Percentiles rank a stretch among this genome's conserved stretches.
Evolutionary conservation across 1,140 invertebrate species (phyloP).

Genomic region (Theocolax elegans): DNA sequence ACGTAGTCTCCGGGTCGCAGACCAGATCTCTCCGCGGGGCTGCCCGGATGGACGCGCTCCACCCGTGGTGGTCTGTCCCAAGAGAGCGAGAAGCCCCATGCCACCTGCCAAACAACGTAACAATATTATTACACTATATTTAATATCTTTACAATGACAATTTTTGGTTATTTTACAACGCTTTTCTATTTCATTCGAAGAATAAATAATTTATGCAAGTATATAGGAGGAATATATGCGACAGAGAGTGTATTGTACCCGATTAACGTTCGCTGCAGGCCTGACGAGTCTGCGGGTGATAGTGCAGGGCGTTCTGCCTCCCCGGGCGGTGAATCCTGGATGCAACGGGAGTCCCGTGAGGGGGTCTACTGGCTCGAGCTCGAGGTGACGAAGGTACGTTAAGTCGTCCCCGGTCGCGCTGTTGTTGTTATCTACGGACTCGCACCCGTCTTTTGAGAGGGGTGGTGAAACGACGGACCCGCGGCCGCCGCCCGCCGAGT

Average conservation of each 20-base stretch:
- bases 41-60: constrained; percentile 83
- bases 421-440: constrained; percentile 63
- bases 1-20: constrained; percentile 85
- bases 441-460: constrained; percentile 58
- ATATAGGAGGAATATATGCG: too few relatives aligned
- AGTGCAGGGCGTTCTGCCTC: constrained; percentile 85
- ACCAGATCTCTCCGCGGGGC: constrained; percentile 83
- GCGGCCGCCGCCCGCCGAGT: neutral
- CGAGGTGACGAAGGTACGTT: constrained; percentile 80
- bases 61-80: constrained; percentile 91
- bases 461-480: constrained; percentile 54
- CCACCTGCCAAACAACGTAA: constrained; percentile 47
- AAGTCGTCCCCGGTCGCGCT: constrained; percentile 65
- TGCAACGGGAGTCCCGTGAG: constrained; percentile 57
- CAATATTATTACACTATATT: neutral
- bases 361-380: constrained; percentile 76
- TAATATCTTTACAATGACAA: too few relatives aligned
- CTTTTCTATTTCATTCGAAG: neutral
- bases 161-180: too few relatives aligned
- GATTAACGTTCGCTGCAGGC: constrained; percentile 54
- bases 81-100: constrained; percentile 83
- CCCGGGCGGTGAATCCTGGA: constrained; percentile 62
- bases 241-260: constrained; percentile 59
- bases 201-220: too few relatives aligned
- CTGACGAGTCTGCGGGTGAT: constrained; percentile 74